Conservation (phyloP, 2,113 vertebrate genomes). For the Procavia capensis region DNA sequence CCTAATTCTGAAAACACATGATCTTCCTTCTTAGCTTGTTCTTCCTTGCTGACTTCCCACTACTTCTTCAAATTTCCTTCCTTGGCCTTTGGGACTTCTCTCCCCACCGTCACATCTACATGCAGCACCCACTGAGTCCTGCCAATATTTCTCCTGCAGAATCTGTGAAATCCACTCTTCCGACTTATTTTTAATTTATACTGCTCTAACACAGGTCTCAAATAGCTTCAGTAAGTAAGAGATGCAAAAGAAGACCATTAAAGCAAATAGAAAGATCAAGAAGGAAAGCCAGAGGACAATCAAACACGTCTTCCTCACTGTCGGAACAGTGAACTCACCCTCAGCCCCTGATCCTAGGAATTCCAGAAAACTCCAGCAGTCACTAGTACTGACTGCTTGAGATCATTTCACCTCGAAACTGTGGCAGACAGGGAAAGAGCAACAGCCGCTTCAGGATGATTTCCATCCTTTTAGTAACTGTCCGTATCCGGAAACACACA, state of each 20-base stretch:
- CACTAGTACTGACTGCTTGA: neutral
- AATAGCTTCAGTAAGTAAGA: neutral
- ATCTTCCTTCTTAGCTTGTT: neutral
- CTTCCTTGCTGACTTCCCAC: neutral
- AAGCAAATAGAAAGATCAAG: neutral
- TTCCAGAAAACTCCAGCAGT: neutral
- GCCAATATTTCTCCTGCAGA: neutral
- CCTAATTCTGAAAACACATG: neutral
- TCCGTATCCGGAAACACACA: neutral
- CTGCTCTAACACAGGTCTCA: neutral
- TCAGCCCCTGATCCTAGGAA: neutral
- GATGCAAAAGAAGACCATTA: neutral
- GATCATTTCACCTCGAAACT: neutral
- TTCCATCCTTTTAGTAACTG: neutral
- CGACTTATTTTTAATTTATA: neutral
- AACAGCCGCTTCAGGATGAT: neutral
- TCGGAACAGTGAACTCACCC: neutral
- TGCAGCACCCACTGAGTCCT: neutral
- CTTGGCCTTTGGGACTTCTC: neutral
- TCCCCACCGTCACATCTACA: neutral
- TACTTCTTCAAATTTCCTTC: neutral
- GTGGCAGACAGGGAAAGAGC: neutral
- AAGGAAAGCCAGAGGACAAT: neutral
- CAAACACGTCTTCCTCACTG: neutral
- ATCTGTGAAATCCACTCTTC: neutral